These are phyloP conservation scores for Pseudachorutes palmiensis DNA, from an alignment of 1,140 invertebrate genomes.

Conservation along the genomic window DNA sequence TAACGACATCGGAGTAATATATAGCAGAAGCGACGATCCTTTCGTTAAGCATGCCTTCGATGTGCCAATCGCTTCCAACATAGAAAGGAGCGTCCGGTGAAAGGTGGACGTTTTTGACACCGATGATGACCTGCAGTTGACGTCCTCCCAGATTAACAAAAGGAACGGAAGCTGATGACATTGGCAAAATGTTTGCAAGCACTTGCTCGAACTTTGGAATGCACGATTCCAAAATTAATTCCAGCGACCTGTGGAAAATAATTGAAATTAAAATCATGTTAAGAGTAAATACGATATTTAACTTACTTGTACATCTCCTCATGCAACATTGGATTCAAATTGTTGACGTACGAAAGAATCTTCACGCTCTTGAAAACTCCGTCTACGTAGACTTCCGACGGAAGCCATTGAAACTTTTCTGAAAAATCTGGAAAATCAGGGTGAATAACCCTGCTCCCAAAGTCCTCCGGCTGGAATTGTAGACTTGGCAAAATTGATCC, in stretches of 20 bases:
- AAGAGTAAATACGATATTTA: too few species aligned
- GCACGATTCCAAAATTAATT: neutral
- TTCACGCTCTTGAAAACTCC: conserved; percentile 62
- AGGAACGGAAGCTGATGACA: neutral
- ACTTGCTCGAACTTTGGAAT: neutral
- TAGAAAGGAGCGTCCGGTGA: conserved; percentile 14
- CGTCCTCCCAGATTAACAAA: conserved; percentile 12
- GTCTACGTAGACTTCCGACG: neutral
- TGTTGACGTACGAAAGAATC: conserved; percentile 65
- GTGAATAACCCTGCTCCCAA: too few species aligned
- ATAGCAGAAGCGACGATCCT: conserved; percentile 24
- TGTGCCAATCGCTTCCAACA: conserved; percentile 17
- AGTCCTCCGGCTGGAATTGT: neutral
- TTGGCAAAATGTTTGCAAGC: too few species aligned
- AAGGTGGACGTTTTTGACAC: conserved; percentile 13
- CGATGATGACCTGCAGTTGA: conserved; percentile 21
- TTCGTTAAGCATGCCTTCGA: conserved; percentile 26
- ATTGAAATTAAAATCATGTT: neutral
- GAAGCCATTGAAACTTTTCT: neutral
- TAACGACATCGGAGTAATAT: conserved; percentile 21
- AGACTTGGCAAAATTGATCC: neutral
- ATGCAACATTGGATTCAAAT: conserved; percentile 52
- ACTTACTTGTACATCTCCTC: conserved; percentile 42
- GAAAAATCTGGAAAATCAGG: too few species aligned
- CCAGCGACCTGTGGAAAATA: neutral